A percentile compares a stretch with the other conserved stretches of the same genome.
Evolutionary conservation across 2,113 vertebrate species (phyloP).

Genomic region (Casuarius casuarius): DNA sequence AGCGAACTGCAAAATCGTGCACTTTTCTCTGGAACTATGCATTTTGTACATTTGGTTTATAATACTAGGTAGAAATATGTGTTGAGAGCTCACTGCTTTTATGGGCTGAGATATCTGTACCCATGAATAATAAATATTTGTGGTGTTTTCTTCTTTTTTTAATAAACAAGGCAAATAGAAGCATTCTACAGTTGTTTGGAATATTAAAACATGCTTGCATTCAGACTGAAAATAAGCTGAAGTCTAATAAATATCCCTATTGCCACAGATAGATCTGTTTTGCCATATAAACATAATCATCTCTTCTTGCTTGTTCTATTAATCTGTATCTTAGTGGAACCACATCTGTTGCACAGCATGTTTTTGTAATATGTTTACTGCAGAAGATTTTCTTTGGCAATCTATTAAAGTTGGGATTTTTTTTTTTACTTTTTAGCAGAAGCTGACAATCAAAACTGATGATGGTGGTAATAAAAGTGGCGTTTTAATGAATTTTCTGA

Average conservation of each 20-base stretch:
- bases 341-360: neutral
- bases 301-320: neutral
- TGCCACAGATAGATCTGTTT: neutral
- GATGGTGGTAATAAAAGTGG: neutral
- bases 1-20: slow-evolving; percentile 40
- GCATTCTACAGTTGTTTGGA: neutral
- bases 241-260: slow-evolving; percentile 10
- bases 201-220: slow-evolving; percentile 42
- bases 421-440: neutral
- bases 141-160: slow-evolving; percentile 9
- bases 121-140: slow-evolving; percentile 53
- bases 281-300: neutral
- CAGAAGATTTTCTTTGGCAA: neutral
- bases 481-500: neutral
- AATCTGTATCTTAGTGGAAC: neutral
- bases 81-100: slow-evolving; percentile 17
- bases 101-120: slow-evolving; percentile 6
- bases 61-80: slow-evolving; percentile 25
- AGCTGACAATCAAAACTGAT: neutral
- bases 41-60: slow-evolving; percentile 42
- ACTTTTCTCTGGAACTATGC: slow-evolving; percentile 15
- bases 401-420: neutral
- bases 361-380: neutral
- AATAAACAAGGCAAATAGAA: slow-evolving; percentile 52
- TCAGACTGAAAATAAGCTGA: slow-evolving; percentile 13